Evolutionary conservation across 1,140 invertebrate species (phyloP), one percentile per base, ranked within the genome.

Genomic region (Antheraea pernyi): DNA sequence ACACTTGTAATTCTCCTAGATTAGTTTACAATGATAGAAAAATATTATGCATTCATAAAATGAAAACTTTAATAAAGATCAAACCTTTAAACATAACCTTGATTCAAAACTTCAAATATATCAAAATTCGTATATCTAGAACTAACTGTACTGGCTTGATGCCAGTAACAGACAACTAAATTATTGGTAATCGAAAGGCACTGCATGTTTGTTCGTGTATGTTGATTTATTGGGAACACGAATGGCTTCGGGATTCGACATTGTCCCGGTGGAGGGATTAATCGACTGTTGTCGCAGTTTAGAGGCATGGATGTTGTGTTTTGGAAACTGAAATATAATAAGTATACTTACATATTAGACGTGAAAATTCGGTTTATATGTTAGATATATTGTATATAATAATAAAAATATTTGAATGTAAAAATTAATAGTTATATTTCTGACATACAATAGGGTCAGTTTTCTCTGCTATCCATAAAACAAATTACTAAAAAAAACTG

Each of bases 141-240:
- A 53, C 46, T 53, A 53, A 53, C 10, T 53, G 46, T 53, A 16
- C 16, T 53, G 46, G 46, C 46, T 13, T n/a, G 11, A 16, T 53
- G 46, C 46, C 46, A 53, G 16, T 5, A 53, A 80, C 74, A 79
- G 76, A 69, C 85, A 84, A 86, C 82, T 65, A 81, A 85, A 86
- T 86, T 85, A 86, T 81, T 82, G 77, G 82, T 85, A 84, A 83
- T 81, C 75, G 71, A 66, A 70, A 73, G 16, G 46, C 46, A 53
- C 46, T 53, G 64, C 62, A 61, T 74, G 67, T 77, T 72, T 77
- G 73, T 67, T 67, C 42, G 66, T 73, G 42, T 59, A 61, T 65
- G 39, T 53, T 75, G 67, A 75, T 75, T 67, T 69, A 72, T 74
- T 66, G 46, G 46, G 46, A 53, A 53, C 46, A 16, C 46, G 46